Evolutionary conservation across 2,797 vertebrate species (phyloP), one percentile per base, ranked within the genome.

Genomic region (Rhabdophis nuchalis): DNA sequence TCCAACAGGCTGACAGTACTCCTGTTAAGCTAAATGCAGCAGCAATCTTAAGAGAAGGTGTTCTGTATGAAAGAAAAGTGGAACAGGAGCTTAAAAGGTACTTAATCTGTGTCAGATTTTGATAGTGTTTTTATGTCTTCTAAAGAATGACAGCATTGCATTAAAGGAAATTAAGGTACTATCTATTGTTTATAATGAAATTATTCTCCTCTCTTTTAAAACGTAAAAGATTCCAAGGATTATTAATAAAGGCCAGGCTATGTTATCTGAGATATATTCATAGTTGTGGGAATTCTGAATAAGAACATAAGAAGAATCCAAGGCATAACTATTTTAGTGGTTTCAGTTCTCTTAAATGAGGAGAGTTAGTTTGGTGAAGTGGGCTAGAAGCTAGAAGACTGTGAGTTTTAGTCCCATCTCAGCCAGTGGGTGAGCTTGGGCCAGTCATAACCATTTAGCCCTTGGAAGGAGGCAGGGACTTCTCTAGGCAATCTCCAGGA

Each of bases 21-120:
- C 97, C 98, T 0, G 96, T 99, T 94, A 99, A 98, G 97, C 96
- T 99, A 94, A 99, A 99, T 95, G 97, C 97, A 1, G 97, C 99
- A 0, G 97, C 98, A 91, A 98, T 99, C 95, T 96, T 99, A 93
- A 98, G 99, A 88, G 98, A 98, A 94, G 97, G 97, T 77, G 98
- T 98, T 53, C 96, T 99, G n/a, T 98, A 98, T 95, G 97, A 98
- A 93, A 97, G 97, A 32, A 97, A 98, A 96, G 95, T 97, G 95
- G 98, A 99, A 94, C 96, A 98, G 85, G 98, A 99, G 91, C 95
- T 98, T 57, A 97, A 97, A 93, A 98, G 98, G 99, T 99, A 96
- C 0, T 58, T 29, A 14, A 25, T 12, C 1, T 46, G 1, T 32
- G 6, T 11, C 23, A 56, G 4, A 11, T 46, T 36, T 27, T 82